phyloP scores from a whole-genome alignment of 2,113 vertebrate species.

The Leiothrix lutea region DNA sequence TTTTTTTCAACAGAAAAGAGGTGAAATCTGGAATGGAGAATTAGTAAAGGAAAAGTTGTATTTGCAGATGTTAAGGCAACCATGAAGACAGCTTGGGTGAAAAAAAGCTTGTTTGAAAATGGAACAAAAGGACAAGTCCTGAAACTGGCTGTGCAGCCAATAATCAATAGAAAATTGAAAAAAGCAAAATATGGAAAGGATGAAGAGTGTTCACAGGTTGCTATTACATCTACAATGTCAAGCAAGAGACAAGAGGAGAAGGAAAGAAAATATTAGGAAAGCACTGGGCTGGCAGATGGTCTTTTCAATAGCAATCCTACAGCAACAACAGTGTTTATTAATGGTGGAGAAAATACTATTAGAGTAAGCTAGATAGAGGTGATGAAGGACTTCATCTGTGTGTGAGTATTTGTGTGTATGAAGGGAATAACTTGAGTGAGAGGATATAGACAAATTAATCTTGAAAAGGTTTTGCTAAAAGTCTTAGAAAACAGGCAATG shows the following conservation, averaged over 20 bases:
- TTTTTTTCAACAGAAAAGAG: background rate
- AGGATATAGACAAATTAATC: background rate
- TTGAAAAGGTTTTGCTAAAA: background rate
- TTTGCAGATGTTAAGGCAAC: background rate
- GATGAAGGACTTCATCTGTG: background rate
- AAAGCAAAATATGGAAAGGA: background rate
- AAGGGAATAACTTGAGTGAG: background rate
- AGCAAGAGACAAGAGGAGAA: background rate
- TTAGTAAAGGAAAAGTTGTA: background rate
- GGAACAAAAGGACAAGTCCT: background rate
- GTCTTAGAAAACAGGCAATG: background rate
- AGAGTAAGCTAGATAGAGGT: background rate
- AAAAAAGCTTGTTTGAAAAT: background rate
- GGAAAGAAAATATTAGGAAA: background rate
- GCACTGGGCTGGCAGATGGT: background rate
- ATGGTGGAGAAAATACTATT: background rate
- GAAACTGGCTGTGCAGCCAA: background rate
- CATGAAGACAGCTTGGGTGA: background rate
- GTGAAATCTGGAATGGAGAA: background rate
- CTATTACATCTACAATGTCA: background rate
- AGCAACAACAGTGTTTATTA: rapidly evolving
- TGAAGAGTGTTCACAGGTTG: background rate
- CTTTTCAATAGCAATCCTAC: background rate
- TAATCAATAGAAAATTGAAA: background rate
- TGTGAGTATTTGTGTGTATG: background rate